Percentiles rank a stretch among this genome's conserved stretches.
phyloP scores from a whole-genome alignment of 2,797 vertebrate species.

The Picus viridis region DNA sequence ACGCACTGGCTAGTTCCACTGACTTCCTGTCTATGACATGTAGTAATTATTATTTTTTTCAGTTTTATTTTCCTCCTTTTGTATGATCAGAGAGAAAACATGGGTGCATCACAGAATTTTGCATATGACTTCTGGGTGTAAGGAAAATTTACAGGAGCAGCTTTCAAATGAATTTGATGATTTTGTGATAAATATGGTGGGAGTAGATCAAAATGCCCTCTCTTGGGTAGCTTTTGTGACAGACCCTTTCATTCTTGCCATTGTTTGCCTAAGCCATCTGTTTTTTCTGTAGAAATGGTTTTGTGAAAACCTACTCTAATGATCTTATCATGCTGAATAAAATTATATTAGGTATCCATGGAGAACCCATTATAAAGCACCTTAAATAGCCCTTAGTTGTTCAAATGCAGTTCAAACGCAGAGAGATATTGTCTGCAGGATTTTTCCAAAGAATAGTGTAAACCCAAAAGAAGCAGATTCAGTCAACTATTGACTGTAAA shows the following conservation, averaged over 20 bases:
- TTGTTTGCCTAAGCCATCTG: conserved; percentile 26
- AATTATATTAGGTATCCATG: conserved; percentile 19
- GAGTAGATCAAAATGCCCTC: not conserved
- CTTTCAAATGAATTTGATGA: not conserved
- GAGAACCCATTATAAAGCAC: not conserved
- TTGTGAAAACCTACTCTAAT: conserved; percentile 2
- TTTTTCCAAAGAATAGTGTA: not conserved
- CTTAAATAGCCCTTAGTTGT: conserved; percentile 12
- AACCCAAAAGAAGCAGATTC: not conserved
- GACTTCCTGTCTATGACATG: not conserved
- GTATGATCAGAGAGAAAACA: not conserved
- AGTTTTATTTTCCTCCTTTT: not conserved
- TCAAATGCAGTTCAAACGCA: not conserved
- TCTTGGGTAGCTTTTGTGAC: not conserved
- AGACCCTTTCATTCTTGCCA: not conserved
- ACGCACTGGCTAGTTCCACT: not conserved
- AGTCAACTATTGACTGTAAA: not conserved
- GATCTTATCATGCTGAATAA: not conserved
- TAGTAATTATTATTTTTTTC: not conserved
- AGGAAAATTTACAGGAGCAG: not conserved
- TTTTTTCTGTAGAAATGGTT: not conserved
- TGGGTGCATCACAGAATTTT: not conserved
- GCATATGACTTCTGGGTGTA: not conserved
- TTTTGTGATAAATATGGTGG: not conserved
- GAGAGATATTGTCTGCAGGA: not conserved